Conservation (phyloP, 2,113 vertebrate genomes). For the Lucifuga dentata region DNA sequence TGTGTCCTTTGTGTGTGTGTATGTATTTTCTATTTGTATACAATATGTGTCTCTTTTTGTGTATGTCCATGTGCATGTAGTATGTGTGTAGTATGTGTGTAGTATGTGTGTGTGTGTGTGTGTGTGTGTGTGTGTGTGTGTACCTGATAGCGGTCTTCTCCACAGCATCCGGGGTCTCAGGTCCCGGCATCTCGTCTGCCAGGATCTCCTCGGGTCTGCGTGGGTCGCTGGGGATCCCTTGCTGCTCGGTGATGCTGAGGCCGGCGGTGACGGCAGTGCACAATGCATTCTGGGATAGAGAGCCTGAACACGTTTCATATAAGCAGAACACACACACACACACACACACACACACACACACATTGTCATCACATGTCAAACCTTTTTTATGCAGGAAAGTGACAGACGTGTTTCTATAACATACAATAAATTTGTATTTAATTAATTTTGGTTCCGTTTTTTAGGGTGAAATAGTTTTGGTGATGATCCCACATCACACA, state of each 20-base stretch:
- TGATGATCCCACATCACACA: no score
- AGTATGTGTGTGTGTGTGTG: conserved; percentile 19
- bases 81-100: no score
- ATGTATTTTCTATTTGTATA: no score
- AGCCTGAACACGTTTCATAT: conserved; percentile 79
- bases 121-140: conserved; percentile 9
- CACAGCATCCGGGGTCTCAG: conserved; percentile 87
- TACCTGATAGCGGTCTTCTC: conserved; percentile 94
- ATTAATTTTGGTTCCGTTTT: no score
- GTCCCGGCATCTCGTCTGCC: conserved; percentile 86
- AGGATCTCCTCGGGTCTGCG: conserved; percentile 90
- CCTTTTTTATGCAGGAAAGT: no score
- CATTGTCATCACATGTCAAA: no score
- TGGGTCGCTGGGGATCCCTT: conserved; percentile 80
- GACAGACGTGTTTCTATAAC: no score
- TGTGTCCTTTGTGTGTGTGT: no score
- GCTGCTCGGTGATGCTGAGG: conserved; percentile 79
- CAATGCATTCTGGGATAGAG: conserved; percentile 91
- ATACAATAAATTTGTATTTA: no score
- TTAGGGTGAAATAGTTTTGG: no score
- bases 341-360: no score
- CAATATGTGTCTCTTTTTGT: neutral
- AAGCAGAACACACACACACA: no score
- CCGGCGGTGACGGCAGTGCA: conserved; percentile 84
- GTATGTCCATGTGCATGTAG: neutral